Evolutionary conservation across 2,113 vertebrate species (phyloP).

Genomic region (Engraulis encrasicolus): DNA sequence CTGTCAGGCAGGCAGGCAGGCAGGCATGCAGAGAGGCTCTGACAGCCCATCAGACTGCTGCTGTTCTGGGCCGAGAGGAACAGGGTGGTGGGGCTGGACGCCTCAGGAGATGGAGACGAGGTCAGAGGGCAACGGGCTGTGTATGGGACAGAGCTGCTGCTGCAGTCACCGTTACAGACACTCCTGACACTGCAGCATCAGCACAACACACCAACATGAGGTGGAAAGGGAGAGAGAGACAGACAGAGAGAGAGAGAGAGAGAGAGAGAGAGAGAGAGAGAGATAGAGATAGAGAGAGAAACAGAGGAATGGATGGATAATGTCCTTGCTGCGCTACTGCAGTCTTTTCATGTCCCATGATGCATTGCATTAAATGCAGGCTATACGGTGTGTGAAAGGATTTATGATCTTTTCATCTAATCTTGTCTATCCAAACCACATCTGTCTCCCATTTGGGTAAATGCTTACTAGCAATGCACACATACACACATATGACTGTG

Average conservation of each 20-base stretch:
- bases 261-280: neutral
- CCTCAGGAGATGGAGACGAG: neutral
- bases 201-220: neutral
- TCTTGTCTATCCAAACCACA: neutral
- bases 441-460: slow-evolving; percentile 3
- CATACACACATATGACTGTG: neutral
- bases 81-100: neutral
- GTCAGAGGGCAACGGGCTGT: slow-evolving; percentile 13
- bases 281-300: neutral
- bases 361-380: neutral
- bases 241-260: neutral
- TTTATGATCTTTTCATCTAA: slow-evolving; percentile 3
- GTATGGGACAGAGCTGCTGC: neutral
- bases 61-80: neutral
- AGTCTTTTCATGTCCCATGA: neutral
- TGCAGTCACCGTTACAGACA: slow-evolving; percentile 30
- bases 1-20: neutral
- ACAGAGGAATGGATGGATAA: neutral
- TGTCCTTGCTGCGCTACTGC: neutral
- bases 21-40: neutral
- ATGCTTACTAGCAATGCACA: neutral
- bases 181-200: slow-evolving; percentile 12
- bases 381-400: slow-evolving; percentile 17
- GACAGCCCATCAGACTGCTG: neutral
- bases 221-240: too few species aligned